Evolutionary conservation across 2,888 invertebrate species (phyloP).

Genomic region (Pachliopta kotzebuea): DNA sequence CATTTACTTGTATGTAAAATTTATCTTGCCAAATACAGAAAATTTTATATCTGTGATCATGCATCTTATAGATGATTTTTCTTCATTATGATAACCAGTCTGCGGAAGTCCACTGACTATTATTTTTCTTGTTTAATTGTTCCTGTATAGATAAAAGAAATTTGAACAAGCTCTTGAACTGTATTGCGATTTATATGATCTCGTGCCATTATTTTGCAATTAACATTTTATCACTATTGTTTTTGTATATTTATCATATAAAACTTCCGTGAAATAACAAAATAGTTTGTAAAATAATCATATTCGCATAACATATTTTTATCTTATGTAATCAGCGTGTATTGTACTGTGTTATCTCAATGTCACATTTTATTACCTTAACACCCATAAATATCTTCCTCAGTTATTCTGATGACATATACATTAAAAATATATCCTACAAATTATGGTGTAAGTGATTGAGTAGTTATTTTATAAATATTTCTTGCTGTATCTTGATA

Average conservation of each 20-base stretch:
- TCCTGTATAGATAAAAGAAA: not conserved
- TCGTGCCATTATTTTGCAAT: not conserved
- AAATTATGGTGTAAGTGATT: not conserved
- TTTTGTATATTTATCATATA: not conserved
- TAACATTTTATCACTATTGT: conserved; percentile 6
- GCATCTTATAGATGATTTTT: conserved; percentile 15
- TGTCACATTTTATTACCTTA: not conserved
- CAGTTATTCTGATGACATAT: not conserved
- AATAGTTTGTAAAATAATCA: not conserved
- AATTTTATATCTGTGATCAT: not conserved
- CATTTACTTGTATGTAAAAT: conserved; percentile 15
- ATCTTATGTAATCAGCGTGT: not conserved
- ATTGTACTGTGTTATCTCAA: not conserved
- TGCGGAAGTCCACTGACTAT: too few relatives aligned
- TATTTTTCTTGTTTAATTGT: not conserved
- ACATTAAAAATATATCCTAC: too few relatives aligned
- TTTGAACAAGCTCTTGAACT: not conserved
- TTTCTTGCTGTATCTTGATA: too few relatives aligned
- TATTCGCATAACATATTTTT: too few relatives aligned
- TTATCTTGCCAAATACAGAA: not conserved
- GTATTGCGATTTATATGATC: not conserved
- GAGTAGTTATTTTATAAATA: too few relatives aligned
- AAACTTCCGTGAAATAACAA: not conserved
- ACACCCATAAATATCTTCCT: not conserved
- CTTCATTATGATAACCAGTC: not conserved